Conservation (phyloP, 2,113 vertebrate species). For the Etheostoma cragini region DNA sequence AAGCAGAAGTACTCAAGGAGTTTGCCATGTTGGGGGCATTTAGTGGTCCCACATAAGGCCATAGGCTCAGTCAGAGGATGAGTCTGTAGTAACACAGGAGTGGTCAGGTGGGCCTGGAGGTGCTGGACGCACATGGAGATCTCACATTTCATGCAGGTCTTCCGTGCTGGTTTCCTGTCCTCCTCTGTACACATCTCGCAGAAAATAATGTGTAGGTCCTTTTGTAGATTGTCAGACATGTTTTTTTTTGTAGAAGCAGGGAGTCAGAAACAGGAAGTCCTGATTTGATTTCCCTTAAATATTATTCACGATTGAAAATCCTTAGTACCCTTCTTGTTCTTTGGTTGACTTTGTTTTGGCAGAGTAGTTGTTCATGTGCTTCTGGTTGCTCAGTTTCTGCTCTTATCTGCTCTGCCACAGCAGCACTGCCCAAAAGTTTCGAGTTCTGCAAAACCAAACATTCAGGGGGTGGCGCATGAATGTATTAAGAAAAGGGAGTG, state of each 20-base stretch:
- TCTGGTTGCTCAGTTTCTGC: neutral
- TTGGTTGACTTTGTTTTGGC: neutral
- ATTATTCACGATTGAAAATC: neutral
- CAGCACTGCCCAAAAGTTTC: neutral
- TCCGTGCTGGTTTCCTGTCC: conserved; percentile 62
- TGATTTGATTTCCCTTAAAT: neutral
- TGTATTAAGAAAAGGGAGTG: no score
- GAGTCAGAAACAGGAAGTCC: neutral
- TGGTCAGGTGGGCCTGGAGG: conserved; percentile 76
- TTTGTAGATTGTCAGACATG: conserved; percentile 47
- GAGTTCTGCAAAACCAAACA: neutral
- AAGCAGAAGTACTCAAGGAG: conserved; percentile 82
- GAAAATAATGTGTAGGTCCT: conserved; percentile 1
- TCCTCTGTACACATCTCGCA: conserved; percentile 78
- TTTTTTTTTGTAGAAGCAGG: conserved; percentile 4
- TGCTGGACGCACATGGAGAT: conserved; percentile 82
- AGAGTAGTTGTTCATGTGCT: neutral
- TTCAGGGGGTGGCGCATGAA: neutral
- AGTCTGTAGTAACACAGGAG: conserved; percentile 70
- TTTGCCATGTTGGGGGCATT: conserved; percentile 75
- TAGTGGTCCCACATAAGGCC: conserved; percentile 39
- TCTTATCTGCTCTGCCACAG: neutral
- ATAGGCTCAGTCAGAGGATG: conserved; percentile 79
- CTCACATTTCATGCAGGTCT: conserved; percentile 83
- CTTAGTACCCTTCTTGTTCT: neutral